A percentile compares a stretch with the other conserved stretches of the same genome.
phyloP scores from a whole-genome alignment of 1,140 invertebrate genomes.

The Apis cerana region DNA sequence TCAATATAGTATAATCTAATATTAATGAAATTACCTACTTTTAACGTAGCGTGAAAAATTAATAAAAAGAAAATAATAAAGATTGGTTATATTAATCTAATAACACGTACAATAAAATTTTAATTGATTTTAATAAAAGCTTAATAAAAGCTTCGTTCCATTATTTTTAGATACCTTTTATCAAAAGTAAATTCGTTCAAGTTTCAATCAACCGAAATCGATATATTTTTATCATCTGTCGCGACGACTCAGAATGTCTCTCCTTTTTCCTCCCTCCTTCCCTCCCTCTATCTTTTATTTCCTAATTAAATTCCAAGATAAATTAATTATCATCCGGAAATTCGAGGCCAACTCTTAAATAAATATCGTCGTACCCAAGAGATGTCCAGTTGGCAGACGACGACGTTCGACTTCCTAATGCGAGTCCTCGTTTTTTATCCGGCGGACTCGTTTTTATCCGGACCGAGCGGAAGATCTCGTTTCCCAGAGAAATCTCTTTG shows the following conservation, averaged over 20 bases:
- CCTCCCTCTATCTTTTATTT: not conserved
- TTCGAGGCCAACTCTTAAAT: not conserved
- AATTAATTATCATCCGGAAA: constrained; percentile 15
- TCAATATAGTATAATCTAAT: no score
- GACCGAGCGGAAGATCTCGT: constrained; percentile 19
- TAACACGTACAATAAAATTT: not conserved
- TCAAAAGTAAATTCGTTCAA: not conserved
- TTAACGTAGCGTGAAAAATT: no score
- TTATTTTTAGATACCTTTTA: not conserved
- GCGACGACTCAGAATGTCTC: not conserved
- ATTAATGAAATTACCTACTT: no score
- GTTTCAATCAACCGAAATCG: not conserved
- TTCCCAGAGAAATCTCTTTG: constrained; percentile 11
- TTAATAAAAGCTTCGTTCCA: not conserved
- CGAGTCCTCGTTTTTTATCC: constrained; percentile 1
- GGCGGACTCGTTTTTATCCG: constrained; percentile 9
- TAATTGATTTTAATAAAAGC: not conserved
- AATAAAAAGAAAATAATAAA: no score
- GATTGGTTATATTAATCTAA: no score
- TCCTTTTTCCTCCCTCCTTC: no score
- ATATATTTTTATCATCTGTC: not conserved
- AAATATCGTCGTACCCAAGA: constrained; percentile 16
- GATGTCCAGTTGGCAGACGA: not conserved
- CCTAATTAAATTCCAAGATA: not conserved
- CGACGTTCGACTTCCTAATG: constrained; percentile 20